phyloP scores from a whole-genome alignment of 2,888 invertebrate genomes.

The Nephrotoma flavescens region DNA sequence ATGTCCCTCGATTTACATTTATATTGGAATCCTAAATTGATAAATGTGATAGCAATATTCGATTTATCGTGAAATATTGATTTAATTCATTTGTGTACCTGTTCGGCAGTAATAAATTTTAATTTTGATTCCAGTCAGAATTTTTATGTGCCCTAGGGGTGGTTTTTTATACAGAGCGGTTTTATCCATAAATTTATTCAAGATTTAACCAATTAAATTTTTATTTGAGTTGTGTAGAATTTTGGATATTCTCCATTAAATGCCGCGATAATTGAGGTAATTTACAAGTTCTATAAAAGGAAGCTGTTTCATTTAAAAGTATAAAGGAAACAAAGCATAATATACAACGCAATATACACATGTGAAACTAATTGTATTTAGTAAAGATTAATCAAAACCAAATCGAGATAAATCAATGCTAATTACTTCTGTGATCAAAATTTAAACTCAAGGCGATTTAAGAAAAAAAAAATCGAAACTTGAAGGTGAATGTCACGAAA shows the following conservation, averaged over 20 bases:
- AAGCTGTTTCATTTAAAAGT: background rate
- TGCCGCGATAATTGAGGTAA: background rate
- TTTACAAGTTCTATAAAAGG: background rate
- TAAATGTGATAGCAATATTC: background rate
- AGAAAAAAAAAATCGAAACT: background rate
- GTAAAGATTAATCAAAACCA: background rate
- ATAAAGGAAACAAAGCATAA: background rate
- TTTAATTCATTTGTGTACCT: background rate
- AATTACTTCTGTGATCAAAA: background rate
- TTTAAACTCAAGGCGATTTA: background rate
- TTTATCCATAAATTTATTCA: too few species aligned
- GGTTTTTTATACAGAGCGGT: too few species aligned
- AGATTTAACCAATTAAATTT: background rate
- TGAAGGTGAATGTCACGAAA: background rate
- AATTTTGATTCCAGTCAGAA: background rate
- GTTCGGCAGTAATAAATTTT: background rate
- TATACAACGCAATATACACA: background rate
- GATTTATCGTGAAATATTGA: background rate
- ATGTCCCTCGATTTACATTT: background rate
- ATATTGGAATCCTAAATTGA: background rate
- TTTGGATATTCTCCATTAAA: background rate
- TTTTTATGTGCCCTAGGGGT: too few species aligned
- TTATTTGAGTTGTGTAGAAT: background rate
- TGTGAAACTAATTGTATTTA: background rate
- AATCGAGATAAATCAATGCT: background rate